These are phyloP conservation scores for Camponotus pennsylvanicus DNA, from an alignment of 1,140 invertebrate genomes.

Conservation along the genomic window DNA sequence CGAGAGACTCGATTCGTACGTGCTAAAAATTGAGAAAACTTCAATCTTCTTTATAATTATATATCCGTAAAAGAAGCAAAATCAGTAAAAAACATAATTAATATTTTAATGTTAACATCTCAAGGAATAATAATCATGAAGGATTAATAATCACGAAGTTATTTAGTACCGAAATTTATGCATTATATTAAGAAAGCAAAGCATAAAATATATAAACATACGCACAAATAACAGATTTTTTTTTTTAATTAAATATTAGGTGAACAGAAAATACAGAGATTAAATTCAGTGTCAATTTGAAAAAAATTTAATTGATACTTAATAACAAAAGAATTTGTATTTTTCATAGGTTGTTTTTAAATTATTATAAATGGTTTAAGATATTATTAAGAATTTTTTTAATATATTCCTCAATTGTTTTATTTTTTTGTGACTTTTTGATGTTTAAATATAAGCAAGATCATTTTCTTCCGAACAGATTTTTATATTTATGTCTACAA, in stretches of 20 bases:
- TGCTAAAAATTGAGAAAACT: background rate
- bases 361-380: background rate
- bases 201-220: no score
- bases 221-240: background rate
- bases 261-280: background rate
- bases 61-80: no score
- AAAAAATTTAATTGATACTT: background rate
- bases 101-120: slow-evolving; percentile 10
- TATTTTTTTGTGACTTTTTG: background rate
- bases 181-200: no score
- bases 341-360: background rate
- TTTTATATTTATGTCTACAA: background rate
- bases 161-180: no score
- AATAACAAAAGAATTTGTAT: background rate
- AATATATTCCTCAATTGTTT: background rate
- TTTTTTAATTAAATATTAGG: slow-evolving; percentile 12
- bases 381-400: background rate
- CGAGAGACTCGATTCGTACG: slow-evolving; percentile 1
- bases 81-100: background rate
- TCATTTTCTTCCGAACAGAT: background rate
- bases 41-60: background rate
- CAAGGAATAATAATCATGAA: no score
- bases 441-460: background rate
- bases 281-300: background rate
- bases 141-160: no score